Evolutionary conservation across 2,797 vertebrate species (phyloP), one percentile per base, ranked within the genome.

Genomic region (Urophycis tenuis): DNA sequence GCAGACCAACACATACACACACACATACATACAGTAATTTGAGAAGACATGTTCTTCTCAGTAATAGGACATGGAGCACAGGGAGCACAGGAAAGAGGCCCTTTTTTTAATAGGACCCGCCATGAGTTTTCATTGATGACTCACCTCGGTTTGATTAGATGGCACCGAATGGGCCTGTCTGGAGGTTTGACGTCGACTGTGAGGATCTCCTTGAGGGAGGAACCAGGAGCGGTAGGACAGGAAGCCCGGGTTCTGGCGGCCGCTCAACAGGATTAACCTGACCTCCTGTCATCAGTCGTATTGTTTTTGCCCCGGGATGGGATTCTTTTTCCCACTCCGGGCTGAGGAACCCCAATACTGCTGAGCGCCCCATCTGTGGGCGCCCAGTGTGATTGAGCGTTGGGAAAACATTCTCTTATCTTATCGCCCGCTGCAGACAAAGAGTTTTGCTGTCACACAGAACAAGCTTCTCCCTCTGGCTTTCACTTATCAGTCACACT

Each of bases 41-140:
- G n/a, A n/a, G n/a, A n/a, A n/a, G n/a, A n/a, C n/a, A n/a, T n/a
- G n/a, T n/a, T n/a, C n/a, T n/a, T n/a, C n/a, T n/a, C n/a, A n/a
- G n/a, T n/a, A n/a, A n/a, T n/a, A n/a, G n/a, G n/a, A n/a, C n/a
- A n/a, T n/a, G n/a, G n/a, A n/a, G n/a, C n/a, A n/a, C 72, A 75
- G 72, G 73, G 78, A 79, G 25, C 30, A 0, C 80, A 88, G 85
- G 87, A 90, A 90, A 86, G 82, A 77, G 64, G 85, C 80, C 22
- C 67, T 9, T 25, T 69, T 25, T 30, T 88, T 90, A 89, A 88
- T 87, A 78, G 80, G 80, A 71, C 22, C 77, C 34, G 82, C 77
- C 77, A 19, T 17, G 77, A 71, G 83, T 76, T 75, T 88, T 87
- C 83, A 87, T 87, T 88, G 87, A 84, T 85, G 82, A 87, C 83